Conservation (phyloP, 2,113 vertebrate species). For the Chrysemys picta region DNA sequence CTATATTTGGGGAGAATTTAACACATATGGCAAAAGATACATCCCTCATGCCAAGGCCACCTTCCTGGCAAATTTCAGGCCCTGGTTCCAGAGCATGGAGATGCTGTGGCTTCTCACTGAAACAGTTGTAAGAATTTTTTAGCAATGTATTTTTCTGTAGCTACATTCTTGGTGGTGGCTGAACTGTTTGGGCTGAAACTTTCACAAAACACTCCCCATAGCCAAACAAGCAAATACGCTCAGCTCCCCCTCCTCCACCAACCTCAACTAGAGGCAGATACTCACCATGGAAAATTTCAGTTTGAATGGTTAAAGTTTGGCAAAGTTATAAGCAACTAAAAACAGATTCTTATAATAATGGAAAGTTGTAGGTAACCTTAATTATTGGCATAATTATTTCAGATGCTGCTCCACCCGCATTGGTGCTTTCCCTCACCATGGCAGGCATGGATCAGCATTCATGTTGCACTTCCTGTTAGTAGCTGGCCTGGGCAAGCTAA, state of each 20-base stretch:
- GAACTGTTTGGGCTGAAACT: neutral
- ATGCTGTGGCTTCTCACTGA: neutral
- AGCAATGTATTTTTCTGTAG: neutral
- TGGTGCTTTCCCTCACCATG: no score
- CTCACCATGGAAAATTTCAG: neutral
- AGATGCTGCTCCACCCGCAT: neutral
- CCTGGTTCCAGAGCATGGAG: neutral
- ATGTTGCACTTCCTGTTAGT: no score
- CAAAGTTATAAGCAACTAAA: neutral
- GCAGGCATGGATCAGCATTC: no score
- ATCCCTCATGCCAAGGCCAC: neutral
- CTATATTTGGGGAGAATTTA: neutral
- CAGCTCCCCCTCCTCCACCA: neutral
- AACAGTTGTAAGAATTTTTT: neutral
- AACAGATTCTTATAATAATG: neutral
- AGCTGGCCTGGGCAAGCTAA: no score
- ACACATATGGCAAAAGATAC: neutral
- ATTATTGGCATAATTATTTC: neutral
- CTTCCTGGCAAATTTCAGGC: neutral
- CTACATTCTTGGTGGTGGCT: neutral
- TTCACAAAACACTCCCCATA: neutral
- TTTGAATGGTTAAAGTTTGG: neutral
- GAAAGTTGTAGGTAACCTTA: rapidly evolving
- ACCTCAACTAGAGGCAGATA: neutral
- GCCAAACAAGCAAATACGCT: neutral